These are phyloP conservation scores for Dendrophyllia cribrosa DNA, from an alignment of 64 coral and sea anemone genomes.

Conservation along the genomic window DNA sequence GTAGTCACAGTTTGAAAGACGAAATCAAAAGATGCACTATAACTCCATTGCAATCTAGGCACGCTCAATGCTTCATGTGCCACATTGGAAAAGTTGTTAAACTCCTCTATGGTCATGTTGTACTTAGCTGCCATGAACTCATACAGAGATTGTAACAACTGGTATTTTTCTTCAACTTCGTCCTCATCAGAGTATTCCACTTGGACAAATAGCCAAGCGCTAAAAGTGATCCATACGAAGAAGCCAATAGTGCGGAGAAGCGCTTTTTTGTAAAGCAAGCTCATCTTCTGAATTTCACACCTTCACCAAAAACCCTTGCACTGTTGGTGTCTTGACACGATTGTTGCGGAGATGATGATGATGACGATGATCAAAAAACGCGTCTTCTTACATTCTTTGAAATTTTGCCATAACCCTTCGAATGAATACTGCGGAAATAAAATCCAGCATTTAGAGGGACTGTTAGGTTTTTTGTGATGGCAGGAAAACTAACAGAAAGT, in stretches of 20 bases:
- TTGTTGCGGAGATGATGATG: too few relatives aligned
- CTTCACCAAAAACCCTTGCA: too few relatives aligned
- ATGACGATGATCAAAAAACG: too few relatives aligned
- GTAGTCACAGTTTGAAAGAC: conserved; percentile 62
- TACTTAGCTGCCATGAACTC: conserved; percentile 54
- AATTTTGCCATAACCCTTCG: too few relatives aligned
- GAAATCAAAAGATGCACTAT: background rate
- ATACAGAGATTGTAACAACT: conserved; percentile 42
- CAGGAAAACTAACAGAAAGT: too few relatives aligned
- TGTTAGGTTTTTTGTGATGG: too few relatives aligned
- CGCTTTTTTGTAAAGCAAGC: conserved; percentile 26
- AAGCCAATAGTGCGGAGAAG: conserved; percentile 13
- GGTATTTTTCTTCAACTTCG: conserved; percentile 27
- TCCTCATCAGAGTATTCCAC: conserved; percentile 51
- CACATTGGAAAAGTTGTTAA: conserved; percentile 38
- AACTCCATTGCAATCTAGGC: conserved; percentile 31
- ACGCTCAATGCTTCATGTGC: conserved; percentile 34
- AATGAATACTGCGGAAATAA: too few relatives aligned
- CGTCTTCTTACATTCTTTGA: too few relatives aligned
- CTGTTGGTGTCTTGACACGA: too few relatives aligned
- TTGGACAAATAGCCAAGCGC: conserved; percentile 33
- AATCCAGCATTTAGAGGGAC: too few relatives aligned
- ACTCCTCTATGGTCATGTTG: conserved; percentile 72
- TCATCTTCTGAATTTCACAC: conserved; percentile 1
- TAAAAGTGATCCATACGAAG: background rate